Percentiles rank a stretch among this genome's conserved stretches.
These are phyloP conservation scores for Diplodus sargus DNA, from an alignment of 2,797 vertebrate genomes.

Conservation along the genomic window DNA sequence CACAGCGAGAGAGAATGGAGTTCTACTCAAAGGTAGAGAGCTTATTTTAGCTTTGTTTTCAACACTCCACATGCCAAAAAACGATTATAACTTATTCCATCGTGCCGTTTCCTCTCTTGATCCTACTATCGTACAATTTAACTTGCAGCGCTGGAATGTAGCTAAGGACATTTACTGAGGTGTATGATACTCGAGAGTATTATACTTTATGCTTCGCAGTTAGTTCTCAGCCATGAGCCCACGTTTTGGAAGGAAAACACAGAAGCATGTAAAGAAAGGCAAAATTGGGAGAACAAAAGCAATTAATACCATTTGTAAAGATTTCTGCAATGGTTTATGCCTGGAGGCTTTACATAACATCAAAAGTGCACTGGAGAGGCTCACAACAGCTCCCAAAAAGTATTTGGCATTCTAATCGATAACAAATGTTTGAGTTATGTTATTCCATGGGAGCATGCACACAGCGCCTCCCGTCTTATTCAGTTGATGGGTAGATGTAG, in stretches of 20 bases:
- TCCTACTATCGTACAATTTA: too few relatives aligned
- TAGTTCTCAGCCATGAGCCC: not conserved
- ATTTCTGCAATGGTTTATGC: not conserved
- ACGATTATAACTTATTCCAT: not conserved
- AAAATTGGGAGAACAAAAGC: not conserved
- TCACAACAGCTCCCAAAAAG: not conserved
- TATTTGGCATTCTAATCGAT: not conserved
- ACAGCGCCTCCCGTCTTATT: not conserved
- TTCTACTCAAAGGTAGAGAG: not conserved
- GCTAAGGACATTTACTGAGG: too few relatives aligned
- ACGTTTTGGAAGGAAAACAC: not conserved
- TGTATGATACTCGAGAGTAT: too few relatives aligned
- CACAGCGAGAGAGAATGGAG: not conserved
- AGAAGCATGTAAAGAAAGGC: not conserved
- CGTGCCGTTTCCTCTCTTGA: too few relatives aligned
- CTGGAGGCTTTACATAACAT: not conserved
- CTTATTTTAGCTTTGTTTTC: constrained; percentile 9
- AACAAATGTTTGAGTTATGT: not conserved
- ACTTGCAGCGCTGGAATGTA: too few relatives aligned
- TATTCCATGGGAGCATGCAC: not conserved
- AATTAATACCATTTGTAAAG: not conserved
- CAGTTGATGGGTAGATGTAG: not conserved
- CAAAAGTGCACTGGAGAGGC: not conserved
- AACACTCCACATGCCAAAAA: not conserved
- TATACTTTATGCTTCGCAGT: not conserved